Evolutionary conservation across 2,797 vertebrate genomes (phyloP).

Genomic region (Coracias cyanogaster): DNA sequence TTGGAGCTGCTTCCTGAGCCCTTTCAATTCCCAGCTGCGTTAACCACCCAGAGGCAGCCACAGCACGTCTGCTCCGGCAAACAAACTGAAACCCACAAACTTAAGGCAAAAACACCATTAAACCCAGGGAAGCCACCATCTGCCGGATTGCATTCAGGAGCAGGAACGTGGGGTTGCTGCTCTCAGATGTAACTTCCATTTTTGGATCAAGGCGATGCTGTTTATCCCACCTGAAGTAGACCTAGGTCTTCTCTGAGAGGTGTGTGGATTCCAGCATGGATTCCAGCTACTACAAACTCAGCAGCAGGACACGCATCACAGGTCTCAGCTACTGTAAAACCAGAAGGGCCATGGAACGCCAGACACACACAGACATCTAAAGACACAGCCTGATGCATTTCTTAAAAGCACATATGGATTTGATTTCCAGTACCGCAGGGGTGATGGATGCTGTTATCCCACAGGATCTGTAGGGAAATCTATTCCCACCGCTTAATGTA

Average conservation of each 20-base stretch:
- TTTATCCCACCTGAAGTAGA: rapidly evolving
- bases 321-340: neutral
- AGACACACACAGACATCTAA: neutral
- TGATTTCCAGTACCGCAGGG: neutral
- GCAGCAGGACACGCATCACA: neutral
- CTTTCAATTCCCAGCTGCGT: rapidly evolving
- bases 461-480: neutral
- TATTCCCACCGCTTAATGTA: neutral
- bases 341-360: neutral
- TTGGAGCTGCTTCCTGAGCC: neutral
- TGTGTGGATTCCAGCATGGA: rapidly evolving
- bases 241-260: neutral
- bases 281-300: neutral
- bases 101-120: neutral
- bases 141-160: neutral
- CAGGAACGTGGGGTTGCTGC: neutral
- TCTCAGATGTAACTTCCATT: neutral
- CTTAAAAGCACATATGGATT: neutral
- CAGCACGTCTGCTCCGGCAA: neutral
- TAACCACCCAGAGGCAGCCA: neutral
- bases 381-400: neutral
- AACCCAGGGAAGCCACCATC: neutral
- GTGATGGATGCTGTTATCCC: neutral
- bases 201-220: rapidly evolving
- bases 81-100: neutral